These are phyloP conservation scores for Eupelmus urozonus DNA, from an alignment of 2,888 invertebrate genomes.

Conservation along the genomic window DNA sequence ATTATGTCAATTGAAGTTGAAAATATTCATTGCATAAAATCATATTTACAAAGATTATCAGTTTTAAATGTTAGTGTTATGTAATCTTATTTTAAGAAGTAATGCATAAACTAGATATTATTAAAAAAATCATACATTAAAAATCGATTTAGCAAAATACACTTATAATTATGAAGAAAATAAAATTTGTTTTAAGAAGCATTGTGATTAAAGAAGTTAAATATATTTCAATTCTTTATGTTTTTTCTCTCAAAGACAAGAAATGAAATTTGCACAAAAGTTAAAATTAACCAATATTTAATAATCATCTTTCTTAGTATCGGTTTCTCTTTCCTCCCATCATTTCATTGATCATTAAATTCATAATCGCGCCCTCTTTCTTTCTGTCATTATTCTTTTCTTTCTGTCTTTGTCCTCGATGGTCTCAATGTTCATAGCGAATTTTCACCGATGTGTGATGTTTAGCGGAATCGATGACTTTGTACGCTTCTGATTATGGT, in stretches of 20 bases:
- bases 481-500: conserved; percentile 17
- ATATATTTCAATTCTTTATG: too few species aligned
- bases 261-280: conserved; percentile 41
- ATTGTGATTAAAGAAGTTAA: too few species aligned
- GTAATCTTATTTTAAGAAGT: too few species aligned
- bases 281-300: conserved; percentile 1
- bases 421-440: conserved; percentile 54
- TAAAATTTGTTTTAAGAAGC: too few species aligned
- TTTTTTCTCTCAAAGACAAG: conserved; percentile 15
- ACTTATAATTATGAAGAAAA: too few species aligned
- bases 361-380: conserved; percentile 15
- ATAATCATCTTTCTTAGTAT: conserved; percentile 1
- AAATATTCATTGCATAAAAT: too few species aligned
- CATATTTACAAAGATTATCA: too few species aligned
- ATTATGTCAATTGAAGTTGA: too few species aligned
- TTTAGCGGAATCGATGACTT: conserved; percentile 39
- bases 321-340: background rate
- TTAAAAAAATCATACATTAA: too few species aligned
- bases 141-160: too few species aligned
- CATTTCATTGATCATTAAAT: background rate
- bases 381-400: background rate
- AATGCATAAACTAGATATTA: too few species aligned
- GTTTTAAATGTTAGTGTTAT: too few species aligned
- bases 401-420: conserved; percentile 38
- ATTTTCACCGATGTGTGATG: conserved; percentile 50